Conservation (phyloP, 2,797 vertebrate genomes). For the Oophaga sylvatica region DNA sequence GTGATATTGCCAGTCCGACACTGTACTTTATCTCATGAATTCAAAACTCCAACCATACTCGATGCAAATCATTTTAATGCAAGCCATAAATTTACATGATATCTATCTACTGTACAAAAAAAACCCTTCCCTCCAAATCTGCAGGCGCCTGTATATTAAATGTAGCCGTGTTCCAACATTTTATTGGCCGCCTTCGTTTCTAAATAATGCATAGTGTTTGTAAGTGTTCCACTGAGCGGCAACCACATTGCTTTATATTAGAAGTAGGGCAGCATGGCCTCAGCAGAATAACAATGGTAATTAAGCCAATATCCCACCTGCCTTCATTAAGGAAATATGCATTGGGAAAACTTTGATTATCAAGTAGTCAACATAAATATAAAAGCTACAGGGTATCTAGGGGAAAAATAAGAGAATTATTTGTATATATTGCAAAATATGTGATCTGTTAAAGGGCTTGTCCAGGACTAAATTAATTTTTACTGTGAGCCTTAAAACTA, state of each 20-base stretch:
- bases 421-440: background rate
- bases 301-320: constrained; percentile 37
- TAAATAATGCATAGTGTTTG: constrained; percentile 4
- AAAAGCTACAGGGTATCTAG: background rate
- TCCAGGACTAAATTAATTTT: too few species aligned
- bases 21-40: constrained; percentile 4
- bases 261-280: constrained; percentile 34
- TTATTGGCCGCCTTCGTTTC: constrained; percentile 15
- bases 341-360: background rate
- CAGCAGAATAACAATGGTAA: constrained; percentile 45
- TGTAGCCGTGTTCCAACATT: background rate
- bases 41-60: background rate
- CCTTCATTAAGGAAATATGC: constrained; percentile 9
- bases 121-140: constrained; percentile 28
- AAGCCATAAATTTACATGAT: background rate
- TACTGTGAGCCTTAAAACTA: too few species aligned
- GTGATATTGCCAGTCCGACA: background rate
- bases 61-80: constrained; percentile 32
- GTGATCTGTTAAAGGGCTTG: background rate
- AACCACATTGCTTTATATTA: background rate
- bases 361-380: background rate
- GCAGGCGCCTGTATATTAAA: background rate
- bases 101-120: constrained; percentile 13
- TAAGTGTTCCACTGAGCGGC: background rate
- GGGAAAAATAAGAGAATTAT: background rate